These are phyloP conservation scores for Melipona quadrifasciata DNA, from an alignment of 1,140 invertebrate species.

Conservation along the genomic window DNA sequence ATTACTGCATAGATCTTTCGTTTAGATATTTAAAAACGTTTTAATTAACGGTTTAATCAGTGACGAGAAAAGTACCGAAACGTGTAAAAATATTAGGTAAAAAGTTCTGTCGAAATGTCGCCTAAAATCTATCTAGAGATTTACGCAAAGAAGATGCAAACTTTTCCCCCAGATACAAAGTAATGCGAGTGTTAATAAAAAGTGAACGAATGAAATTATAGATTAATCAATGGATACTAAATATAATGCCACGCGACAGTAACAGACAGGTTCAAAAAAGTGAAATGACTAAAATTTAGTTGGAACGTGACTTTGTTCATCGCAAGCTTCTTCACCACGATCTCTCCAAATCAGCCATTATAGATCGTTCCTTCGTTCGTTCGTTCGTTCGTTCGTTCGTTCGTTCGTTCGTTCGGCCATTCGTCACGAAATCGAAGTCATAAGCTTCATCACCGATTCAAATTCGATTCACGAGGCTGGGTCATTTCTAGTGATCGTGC, in stretches of 20 bases:
- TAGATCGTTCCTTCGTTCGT: slow-evolving; percentile 29
- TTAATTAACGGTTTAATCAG: too few relatives aligned
- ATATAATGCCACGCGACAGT: not conserved
- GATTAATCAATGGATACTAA: not conserved
- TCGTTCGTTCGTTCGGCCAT: not conserved
- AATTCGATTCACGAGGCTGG: not conserved
- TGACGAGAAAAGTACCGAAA: too few relatives aligned
- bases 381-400: not conserved
- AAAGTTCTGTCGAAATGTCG: too few relatives aligned
- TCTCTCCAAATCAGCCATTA: slow-evolving; percentile 15
- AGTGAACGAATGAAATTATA: not conserved
- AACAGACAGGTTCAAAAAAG: not conserved
- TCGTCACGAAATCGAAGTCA: not conserved
- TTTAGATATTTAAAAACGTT: too few relatives aligned
- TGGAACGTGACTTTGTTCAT: slow-evolving; percentile 1
- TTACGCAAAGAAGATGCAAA: too few relatives aligned
- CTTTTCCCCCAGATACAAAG: too few relatives aligned
- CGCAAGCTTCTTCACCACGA: not conserved
- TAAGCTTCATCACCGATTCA: not conserved
- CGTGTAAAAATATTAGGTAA: too few relatives aligned
- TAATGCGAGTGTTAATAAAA: not conserved
- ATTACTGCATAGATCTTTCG: too few relatives aligned
- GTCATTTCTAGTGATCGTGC: not conserved
- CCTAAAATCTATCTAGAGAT: too few relatives aligned
- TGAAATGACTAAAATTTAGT: not conserved